Base-by-base conservation (phyloP, 2,113 vertebrate genomes). In the Sinocyclocheilus anshuiensis region DNA sequence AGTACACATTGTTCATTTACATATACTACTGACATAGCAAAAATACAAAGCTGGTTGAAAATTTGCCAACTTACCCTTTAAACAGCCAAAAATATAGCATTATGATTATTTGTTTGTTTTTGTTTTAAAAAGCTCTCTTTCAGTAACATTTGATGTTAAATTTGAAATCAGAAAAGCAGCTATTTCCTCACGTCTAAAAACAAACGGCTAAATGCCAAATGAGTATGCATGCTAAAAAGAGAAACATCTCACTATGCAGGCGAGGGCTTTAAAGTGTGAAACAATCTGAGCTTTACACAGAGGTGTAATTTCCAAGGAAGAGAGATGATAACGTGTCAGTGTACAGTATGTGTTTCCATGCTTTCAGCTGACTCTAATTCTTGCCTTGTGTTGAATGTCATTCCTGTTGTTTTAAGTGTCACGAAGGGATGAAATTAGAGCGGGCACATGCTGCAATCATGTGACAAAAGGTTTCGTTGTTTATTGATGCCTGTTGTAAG, bases 291-390 rank as follows among this genome's bases (percentile, higher is more conserved):
- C 22, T 15, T 81, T 67, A 48, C 24, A 33, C 42, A 69, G 45
- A 72, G 20, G 81, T 65, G 81, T 83, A 24, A 82, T 18, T 82
- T 83, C 18, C 45, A 83, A 39, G 9, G 81, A n/a, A 83, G 79
- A 55, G 16, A 39, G 45, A 10, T 2, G 9, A 45, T 45, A 11
- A 45, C 9, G 20, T 53, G 65, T 53, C 63, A 16, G 16, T 26
- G 26, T n/a, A 42, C 42, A 42, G 42, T 42, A 8, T 81, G 78
- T 83, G 42, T 72, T 69, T n/a, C 67, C 45, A 12, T 83, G 65
- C 48, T 55, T 26, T 83, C 50, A 22, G 5, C 9, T 72, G 26
- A 53, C 48, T 83, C 12, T 7, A 39, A 48, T 81, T 5, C 79
- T 29, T 48, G 48, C 18, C 24, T 50, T 67, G 61, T 16, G 20